phyloP scores from a whole-genome alignment of 2,888 invertebrate genomes.

The Gryllus longicercus region DNA sequence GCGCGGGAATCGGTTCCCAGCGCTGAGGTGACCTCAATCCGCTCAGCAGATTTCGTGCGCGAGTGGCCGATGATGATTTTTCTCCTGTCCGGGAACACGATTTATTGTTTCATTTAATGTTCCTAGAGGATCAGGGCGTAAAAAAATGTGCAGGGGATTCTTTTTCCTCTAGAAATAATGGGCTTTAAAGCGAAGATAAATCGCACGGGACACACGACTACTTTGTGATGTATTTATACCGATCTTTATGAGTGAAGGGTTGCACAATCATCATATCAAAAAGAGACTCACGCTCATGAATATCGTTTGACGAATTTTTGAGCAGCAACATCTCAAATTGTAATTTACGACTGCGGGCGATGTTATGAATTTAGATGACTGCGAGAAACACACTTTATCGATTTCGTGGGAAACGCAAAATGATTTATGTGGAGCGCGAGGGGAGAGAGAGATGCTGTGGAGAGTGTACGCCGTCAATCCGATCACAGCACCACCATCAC shows the following conservation, averaged over 20 bases:
- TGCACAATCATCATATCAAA: conserved; percentile 6
- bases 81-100: background rate
- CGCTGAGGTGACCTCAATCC: background rate
- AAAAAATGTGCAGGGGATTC: background rate
- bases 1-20: background rate
- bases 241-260: conserved; percentile 4
- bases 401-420: background rate
- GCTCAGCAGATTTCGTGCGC: too few species aligned
- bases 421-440: background rate
- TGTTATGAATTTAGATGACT: background rate
- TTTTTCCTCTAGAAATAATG: background rate
- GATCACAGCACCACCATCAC: background rate
- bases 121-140: background rate
- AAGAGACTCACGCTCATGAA: background rate
- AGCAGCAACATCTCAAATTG: conserved; percentile 2
- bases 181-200: background rate
- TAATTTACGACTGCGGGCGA: background rate
- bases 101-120: background rate
- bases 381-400: background rate
- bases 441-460: background rate
- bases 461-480: background rate
- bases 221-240: background rate
- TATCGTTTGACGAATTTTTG: background rate
- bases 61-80: too few species aligned
- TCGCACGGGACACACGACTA: background rate